These are phyloP conservation scores for Furnarius figulus DNA, from an alignment of 2,113 vertebrate genomes.

Conservation along the genomic window DNA sequence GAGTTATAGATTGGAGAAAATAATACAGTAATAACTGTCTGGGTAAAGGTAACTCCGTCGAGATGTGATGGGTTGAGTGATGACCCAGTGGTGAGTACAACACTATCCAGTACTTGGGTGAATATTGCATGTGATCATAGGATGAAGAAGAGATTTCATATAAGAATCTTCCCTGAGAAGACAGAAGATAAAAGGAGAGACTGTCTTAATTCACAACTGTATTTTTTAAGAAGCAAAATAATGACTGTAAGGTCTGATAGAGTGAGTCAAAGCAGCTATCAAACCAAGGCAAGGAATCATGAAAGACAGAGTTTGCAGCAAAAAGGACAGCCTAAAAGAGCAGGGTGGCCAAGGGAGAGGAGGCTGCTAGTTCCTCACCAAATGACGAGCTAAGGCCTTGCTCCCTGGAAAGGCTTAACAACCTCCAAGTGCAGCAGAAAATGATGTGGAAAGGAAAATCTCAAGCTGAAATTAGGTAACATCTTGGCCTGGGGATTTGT, in stretches of 20 bases:
- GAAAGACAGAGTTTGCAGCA: background rate
- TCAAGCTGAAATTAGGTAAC: background rate
- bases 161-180: background rate
- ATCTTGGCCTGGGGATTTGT: background rate
- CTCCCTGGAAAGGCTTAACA: background rate
- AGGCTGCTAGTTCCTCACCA: background rate
- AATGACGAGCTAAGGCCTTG: background rate
- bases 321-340: background rate
- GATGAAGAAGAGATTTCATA: background rate
- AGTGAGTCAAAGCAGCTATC: background rate
- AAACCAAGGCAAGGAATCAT: background rate
- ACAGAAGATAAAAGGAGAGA: background rate
- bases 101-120: background rate
- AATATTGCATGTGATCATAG: background rate
- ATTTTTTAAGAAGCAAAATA: background rate
- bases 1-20: background rate
- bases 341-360: background rate
- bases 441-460: background rate
- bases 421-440: background rate
- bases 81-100: background rate
- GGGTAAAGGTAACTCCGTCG: background rate
- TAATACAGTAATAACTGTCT: background rate
- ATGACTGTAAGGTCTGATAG: background rate
- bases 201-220: fast-evolving
- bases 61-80: background rate